Base-by-base conservation (phyloP, 37 sponge, comb jelly and placozoan species). In the Geodia barretti region DNA sequence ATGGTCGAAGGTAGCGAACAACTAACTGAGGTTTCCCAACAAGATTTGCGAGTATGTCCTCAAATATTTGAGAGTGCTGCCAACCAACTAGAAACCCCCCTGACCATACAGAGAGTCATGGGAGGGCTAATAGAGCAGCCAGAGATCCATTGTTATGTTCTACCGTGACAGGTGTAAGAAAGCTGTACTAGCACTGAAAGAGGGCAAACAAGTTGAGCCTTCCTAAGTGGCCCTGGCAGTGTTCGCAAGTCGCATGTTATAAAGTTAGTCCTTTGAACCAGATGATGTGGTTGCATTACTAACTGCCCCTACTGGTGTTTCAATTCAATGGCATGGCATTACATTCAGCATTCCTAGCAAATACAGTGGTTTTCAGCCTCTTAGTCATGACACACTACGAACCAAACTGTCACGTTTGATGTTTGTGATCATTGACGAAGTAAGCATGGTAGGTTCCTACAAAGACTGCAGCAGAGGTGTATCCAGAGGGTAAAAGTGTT, bases 381-480 rank as follows among this genome's bases (percentile, higher is more conserved):
- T 84, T 42, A 76, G 78, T 39, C 77, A 84, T 84, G 85, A 84
- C 28, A 64, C 68, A 31, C 36, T 47, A 47, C 7, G 54, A 47
- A 47, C 54, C 54, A 47, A 47, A 14, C 54, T 47, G 14, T 47
- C 54, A 47, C 54, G 14, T 14, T 47, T 47, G 11, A 47, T 47
- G 54, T 47, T 47, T 7, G 11, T 47, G 7, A 47, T 47, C 14
- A 14, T 47, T 47, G 54, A 47, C 14, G 54, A 47, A 47, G 54
- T 47, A 17, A 47, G 63, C 35, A 84, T 84, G 85, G 85, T 84
- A 30, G 78, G 85, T 17, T 4, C 32, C 11, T 76, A 72, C 38
- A 83, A 75, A 32, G 19, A 82, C 24, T 34, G 43, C 39, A 72
- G 26, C 35, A 60, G 31, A 62, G 71, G 31, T 41, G 36, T 20